phyloP scores from a whole-genome alignment of 2,113 vertebrate species.

The Oriolus oriolus region DNA sequence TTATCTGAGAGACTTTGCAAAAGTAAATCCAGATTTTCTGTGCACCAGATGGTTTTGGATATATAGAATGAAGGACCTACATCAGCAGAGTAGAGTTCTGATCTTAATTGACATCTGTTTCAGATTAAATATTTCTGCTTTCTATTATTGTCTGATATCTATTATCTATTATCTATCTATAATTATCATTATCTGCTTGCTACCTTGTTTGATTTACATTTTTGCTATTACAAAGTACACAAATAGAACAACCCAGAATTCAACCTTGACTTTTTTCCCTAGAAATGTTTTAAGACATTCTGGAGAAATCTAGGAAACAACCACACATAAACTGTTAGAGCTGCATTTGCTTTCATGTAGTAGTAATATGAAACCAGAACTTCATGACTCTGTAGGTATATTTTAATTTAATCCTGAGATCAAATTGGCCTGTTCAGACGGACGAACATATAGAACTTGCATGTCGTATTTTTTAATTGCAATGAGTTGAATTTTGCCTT shows the following conservation, averaged over 20 bases:
- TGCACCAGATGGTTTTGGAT: background rate
- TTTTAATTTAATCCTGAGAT: background rate
- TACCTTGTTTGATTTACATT: background rate
- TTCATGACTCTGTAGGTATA: background rate
- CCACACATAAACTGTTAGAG: background rate
- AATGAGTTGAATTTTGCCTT: background rate
- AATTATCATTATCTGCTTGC: background rate
- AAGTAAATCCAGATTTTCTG: background rate
- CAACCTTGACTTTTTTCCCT: background rate
- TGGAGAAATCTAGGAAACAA: background rate
- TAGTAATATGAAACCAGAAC: background rate
- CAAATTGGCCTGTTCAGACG: background rate
- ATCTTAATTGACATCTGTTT: background rate
- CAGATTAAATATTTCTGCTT: background rate
- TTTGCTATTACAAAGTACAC: background rate
- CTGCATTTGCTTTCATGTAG: background rate
- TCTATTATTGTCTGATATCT: background rate
- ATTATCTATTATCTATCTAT: background rate
- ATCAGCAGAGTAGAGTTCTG: background rate
- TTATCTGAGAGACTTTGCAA: background rate
- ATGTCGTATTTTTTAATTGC: background rate
- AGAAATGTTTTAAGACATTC: background rate
- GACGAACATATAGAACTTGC: background rate
- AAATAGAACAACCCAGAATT: background rate
- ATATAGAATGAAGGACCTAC: background rate